A percentile compares a stretch with the other conserved stretches of the same genome.
These are phyloP conservation scores for Cheilosia vernalis DNA, from an alignment of 2,888 invertebrate species.

Conservation along the genomic window DNA sequence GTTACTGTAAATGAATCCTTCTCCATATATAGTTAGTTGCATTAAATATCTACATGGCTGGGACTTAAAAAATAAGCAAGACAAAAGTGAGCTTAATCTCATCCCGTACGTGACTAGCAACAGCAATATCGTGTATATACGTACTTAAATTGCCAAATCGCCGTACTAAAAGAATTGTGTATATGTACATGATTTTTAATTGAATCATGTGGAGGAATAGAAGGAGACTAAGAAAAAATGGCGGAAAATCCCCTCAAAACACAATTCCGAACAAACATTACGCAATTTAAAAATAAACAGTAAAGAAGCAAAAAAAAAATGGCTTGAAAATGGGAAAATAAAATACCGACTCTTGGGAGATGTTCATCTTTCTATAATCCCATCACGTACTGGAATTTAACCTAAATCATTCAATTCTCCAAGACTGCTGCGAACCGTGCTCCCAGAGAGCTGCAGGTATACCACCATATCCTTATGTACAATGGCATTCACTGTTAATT, in stretches of 20 bases:
- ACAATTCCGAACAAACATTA: constrained; percentile 34
- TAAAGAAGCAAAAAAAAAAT: constrained; percentile 14
- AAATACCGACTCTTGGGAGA: constrained; percentile 54
- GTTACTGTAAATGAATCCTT: too few species aligned
- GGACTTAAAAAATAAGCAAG: neutral
- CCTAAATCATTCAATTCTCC: constrained; percentile 63
- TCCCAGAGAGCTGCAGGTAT: constrained; percentile 8
- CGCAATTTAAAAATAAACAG: constrained; percentile 35
- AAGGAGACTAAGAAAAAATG: constrained; percentile 16
- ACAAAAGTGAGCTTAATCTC: constrained; percentile 13
- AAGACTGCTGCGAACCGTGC: constrained; percentile 22
- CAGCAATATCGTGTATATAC: constrained; percentile 19
- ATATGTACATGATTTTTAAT: constrained; percentile 62
- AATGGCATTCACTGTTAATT: constrained; percentile 59
- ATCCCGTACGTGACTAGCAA: constrained; percentile 43
- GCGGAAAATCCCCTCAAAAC: constrained; percentile 17
- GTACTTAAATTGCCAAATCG: constrained; percentile 13
- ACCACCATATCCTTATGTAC: constrained; percentile 1
- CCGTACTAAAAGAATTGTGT: constrained; percentile 19
- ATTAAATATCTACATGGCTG: neutral
- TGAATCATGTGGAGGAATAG: constrained; percentile 30
- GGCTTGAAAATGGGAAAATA: constrained; percentile 14
- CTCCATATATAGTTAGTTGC: neutral
- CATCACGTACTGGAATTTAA: constrained; percentile 70
- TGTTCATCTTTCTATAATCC: constrained; percentile 67